Conservation (phyloP, 2,888 invertebrate species). For the Griposia aprilina region DNA sequence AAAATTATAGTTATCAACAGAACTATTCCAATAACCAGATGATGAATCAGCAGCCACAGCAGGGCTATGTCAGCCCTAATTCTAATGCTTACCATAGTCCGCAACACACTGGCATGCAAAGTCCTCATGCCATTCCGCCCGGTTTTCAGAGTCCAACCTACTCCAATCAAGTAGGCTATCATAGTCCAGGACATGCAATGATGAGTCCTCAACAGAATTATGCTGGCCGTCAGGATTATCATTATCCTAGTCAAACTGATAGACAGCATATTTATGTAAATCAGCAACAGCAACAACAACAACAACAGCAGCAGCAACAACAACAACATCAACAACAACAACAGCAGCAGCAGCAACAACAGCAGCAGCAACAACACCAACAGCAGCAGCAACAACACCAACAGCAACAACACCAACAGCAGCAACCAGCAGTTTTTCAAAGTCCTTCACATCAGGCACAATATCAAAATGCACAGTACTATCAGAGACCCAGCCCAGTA, state of each 20-base stretch:
- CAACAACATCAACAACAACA: conserved; percentile 73
- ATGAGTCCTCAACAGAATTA: conserved; percentile 86
- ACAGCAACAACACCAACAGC: conserved; percentile 72
- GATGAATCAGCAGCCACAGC: conserved; percentile 79
- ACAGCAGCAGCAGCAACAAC: conserved; percentile 67
- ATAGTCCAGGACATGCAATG: conserved; percentile 84
- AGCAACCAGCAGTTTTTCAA: conserved; percentile 78
- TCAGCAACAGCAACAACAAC: conserved; percentile 77
- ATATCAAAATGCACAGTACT: conserved; percentile 85
- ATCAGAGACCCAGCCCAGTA: conserved; percentile 82
- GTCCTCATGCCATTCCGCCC: conserved; percentile 83
- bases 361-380: conserved; percentile 68
- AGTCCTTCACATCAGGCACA: conserved; percentile 86
- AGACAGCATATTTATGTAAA: conserved; percentile 83
- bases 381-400: conserved; percentile 73
- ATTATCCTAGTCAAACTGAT: conserved; percentile 83
- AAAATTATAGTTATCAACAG: conserved; percentile 85
- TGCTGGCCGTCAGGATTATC: conserved; percentile 82
- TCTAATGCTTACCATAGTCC: conserved; percentile 85
- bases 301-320: conserved; percentile 34
- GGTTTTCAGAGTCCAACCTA: conserved; percentile 87
- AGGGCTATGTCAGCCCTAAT: conserved; percentile 82
- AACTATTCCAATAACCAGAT: conserved; percentile 83
- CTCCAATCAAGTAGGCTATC: conserved; percentile 84
- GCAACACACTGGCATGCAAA: conserved; percentile 85